Percentiles rank a stretch among this genome's conserved stretches.
These are phyloP conservation scores for Bos indicus DNA, from an alignment of 2,113 vertebrate genomes.

Conservation along the genomic window DNA sequence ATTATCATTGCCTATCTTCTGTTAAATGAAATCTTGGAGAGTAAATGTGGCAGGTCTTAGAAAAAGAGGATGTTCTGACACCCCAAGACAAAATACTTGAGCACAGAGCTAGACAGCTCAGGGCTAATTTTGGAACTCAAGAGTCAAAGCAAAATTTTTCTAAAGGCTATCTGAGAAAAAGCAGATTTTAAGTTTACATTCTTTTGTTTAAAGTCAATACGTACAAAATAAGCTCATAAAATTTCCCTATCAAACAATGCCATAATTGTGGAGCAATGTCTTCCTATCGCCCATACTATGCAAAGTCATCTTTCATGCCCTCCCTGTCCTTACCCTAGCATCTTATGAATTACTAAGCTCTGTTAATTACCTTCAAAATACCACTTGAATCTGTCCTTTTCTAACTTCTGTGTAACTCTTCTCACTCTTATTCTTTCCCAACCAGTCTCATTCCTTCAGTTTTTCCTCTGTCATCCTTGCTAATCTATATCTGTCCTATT, in stretches of 20 bases:
- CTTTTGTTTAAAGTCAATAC: slow-evolving; percentile 23
- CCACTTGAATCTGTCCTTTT: not conserved
- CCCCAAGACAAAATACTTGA: slow-evolving; percentile 16
- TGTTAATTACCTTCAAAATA: not conserved
- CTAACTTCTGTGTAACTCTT: not conserved
- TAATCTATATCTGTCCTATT: not conserved
- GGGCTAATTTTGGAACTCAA: slow-evolving; percentile 55
- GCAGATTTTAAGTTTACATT: slow-evolving; percentile 41
- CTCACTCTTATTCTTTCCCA: not conserved
- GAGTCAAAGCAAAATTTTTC: slow-evolving; percentile 50
- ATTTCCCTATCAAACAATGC: not conserved
- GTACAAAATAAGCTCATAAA: slow-evolving; percentile 5
- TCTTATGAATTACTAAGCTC: not conserved
- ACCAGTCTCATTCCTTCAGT: not conserved
- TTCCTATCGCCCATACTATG: not conserved
- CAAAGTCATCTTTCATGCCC: not conserved
- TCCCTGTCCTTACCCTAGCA: not conserved
- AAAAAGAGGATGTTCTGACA: not conserved
- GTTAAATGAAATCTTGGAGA: slow-evolving; percentile 26
- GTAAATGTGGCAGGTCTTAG: slow-evolving; percentile 20
- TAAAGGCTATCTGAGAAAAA: slow-evolving; percentile 37
- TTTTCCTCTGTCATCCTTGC: not conserved
- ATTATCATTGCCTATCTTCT: not conserved
- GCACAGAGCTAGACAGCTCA: slow-evolving; percentile 3
- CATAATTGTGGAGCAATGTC: not conserved